A percentile compares a stretch with the other conserved stretches of the same genome.
phyloP scores from a whole-genome alignment of 1,140 invertebrate genomes.

The Anagrus nilaparvatae region DNA sequence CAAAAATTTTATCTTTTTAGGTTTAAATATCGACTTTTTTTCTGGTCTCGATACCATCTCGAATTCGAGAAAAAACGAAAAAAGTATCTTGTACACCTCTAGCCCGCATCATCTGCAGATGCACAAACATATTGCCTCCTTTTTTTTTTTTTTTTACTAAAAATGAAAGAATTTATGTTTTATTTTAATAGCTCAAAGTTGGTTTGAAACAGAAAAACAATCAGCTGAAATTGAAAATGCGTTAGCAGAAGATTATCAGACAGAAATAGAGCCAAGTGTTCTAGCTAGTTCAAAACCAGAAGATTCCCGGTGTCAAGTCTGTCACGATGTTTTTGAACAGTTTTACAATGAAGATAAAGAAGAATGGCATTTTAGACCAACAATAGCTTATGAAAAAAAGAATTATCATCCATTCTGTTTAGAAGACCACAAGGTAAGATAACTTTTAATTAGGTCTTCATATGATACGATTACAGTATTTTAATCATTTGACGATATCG shows the following conservation, averaged over 20 bases:
- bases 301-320: constrained; percentile 68
- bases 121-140: background rate
- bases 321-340: constrained; percentile 82
- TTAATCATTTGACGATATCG: too few relatives aligned
- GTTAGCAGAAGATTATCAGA: constrained; percentile 37
- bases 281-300: constrained; percentile 52
- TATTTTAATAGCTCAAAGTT: constrained; percentile 67
- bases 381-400: constrained; percentile 64
- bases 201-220: constrained; percentile 68
- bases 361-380: constrained; percentile 87
- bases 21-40: too few relatives aligned
- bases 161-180: constrained; percentile 5
- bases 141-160: too few relatives aligned
- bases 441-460: background rate
- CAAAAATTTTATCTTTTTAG: too few relatives aligned
- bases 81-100: too few relatives aligned
- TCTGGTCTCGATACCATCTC: too few relatives aligned
- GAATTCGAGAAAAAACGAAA: too few relatives aligned
- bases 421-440: constrained; percentile 72
- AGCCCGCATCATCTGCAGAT: too few relatives aligned
- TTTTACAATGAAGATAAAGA: constrained; percentile 93
- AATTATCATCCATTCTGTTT: constrained; percentile 87
- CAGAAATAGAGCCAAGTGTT: constrained; percentile 51
- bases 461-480: too few relatives aligned
- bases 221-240: constrained; percentile 41